Conservation (phyloP, 2,797 vertebrate genomes). For the Mus spretus region DNA sequence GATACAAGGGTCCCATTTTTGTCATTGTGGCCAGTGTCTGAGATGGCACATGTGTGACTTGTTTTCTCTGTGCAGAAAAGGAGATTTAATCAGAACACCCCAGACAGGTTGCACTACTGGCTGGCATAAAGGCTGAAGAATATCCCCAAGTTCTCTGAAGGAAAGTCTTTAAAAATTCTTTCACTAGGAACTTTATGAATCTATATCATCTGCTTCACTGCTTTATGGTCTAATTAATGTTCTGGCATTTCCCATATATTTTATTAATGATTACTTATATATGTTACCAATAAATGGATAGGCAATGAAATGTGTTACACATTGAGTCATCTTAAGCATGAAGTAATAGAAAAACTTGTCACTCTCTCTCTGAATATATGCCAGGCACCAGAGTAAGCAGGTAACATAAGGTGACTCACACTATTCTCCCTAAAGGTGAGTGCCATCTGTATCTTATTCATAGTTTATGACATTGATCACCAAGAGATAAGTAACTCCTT, state of each 20-base stretch:
- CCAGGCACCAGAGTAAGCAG: not conserved
- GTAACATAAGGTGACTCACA: not conserved
- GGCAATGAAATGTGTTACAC: not conserved
- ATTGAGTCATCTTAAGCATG: not conserved
- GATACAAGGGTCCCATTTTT: not conserved
- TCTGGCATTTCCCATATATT: not conserved
- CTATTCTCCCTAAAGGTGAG: not conserved
- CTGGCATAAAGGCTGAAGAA: constrained; percentile 6
- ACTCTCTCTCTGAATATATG: not conserved
- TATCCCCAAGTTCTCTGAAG: not conserved
- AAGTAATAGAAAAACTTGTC: not conserved
- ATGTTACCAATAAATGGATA: not conserved
- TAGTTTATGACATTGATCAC: not conserved
- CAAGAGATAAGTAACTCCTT: not conserved
- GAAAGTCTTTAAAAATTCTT: not conserved
- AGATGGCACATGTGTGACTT: not conserved
- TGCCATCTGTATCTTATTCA: not conserved
- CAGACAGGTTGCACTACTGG: not conserved
- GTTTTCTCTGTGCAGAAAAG: not conserved
- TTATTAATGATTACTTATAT: not conserved
- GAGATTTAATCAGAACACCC: not conserved
- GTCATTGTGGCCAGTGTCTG: not conserved
- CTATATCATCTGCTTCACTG: not conserved
- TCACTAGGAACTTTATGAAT: not conserved
- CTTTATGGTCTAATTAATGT: not conserved